phyloP scores from a whole-genome alignment of 1,140 invertebrate genomes.

The Drosophila pseudoobscura region DNA sequence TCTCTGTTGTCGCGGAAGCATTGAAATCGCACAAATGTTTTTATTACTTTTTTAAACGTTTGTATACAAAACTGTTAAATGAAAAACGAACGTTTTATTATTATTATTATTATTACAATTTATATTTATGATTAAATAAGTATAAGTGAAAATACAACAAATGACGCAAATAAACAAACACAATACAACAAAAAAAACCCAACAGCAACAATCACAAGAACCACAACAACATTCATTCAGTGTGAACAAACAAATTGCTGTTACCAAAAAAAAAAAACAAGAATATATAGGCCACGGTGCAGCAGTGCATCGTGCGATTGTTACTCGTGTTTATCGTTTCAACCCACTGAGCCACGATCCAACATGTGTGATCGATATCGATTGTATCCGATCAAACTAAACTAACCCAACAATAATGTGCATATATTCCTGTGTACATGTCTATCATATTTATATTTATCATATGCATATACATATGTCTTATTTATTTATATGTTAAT shows the following conservation, averaged over 20 bases:
- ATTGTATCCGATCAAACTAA: neutral
- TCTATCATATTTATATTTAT: slow-evolving; percentile 31
- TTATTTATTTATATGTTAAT: slow-evolving; percentile 60
- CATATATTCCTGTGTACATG: too few species aligned
- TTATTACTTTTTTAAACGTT: slow-evolving; percentile 65
- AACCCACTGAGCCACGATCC: neutral
- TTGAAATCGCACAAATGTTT: slow-evolving; percentile 60
- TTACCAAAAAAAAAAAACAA: slow-evolving; percentile 8
- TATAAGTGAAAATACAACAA: slow-evolving; percentile 65
- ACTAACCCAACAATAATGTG: slow-evolving; percentile 11
- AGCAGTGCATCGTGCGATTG: slow-evolving; percentile 3
- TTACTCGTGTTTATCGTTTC: slow-evolving; percentile 1
- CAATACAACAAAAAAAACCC: slow-evolving; percentile 54
- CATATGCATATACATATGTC: slow-evolving; percentile 36
- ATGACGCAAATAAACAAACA: slow-evolving; percentile 79
- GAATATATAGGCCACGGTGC: slow-evolving; percentile 7
- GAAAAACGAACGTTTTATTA: slow-evolving; percentile 67
- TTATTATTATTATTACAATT: slow-evolving; percentile 75
- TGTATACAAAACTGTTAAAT: slow-evolving; percentile 60
- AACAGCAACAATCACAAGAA: slow-evolving; percentile 4
- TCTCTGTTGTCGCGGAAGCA: slow-evolving; percentile 19
- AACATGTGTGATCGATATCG: too few species aligned
- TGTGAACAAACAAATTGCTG: slow-evolving; percentile 27
- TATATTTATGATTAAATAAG: slow-evolving; percentile 78
- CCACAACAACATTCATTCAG: slow-evolving; percentile 36